Evolutionary conservation across 2,888 invertebrate genomes (phyloP).

Genomic region (Rosalia funebris): DNA sequence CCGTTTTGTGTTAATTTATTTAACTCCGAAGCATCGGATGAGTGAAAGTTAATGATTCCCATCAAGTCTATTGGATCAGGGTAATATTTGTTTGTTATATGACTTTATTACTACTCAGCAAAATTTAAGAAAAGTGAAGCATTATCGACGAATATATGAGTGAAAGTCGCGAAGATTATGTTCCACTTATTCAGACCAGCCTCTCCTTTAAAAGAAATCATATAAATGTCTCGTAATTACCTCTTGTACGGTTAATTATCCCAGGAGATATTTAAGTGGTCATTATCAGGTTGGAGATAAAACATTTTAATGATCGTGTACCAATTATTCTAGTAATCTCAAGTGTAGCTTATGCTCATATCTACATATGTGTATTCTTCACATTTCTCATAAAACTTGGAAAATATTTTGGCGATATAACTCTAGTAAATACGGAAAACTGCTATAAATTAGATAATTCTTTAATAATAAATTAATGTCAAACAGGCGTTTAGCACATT

Average conservation of each 20-base stretch:
- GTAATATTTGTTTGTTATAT: background rate
- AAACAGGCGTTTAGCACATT: too few species aligned
- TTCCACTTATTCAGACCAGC: background rate
- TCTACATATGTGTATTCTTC: too few species aligned
- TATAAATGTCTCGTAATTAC: background rate
- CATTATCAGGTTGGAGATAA: too few species aligned
- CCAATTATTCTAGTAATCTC: too few species aligned
- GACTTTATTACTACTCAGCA: background rate
- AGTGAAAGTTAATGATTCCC: slow-evolving; percentile 4
- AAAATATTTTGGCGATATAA: too few species aligned
- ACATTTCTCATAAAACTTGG: too few species aligned
- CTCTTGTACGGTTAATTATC: background rate
- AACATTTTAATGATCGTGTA: too few species aligned
- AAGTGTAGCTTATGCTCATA: too few species aligned
- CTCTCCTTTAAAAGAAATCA: background rate
- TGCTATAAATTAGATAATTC: too few species aligned
- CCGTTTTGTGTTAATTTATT: background rate
- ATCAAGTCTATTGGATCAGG: background rate
- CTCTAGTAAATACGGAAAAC: too few species aligned
- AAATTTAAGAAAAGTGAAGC: background rate
- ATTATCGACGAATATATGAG: background rate
- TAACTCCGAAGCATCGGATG: background rate
- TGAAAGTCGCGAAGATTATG: background rate
- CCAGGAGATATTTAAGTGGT: too few species aligned
- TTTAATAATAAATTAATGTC: too few species aligned